Evolutionary conservation across 2,888 invertebrate species (phyloP), one percentile per base, ranked within the genome.

Genomic region (Salticus scenicus): DNA sequence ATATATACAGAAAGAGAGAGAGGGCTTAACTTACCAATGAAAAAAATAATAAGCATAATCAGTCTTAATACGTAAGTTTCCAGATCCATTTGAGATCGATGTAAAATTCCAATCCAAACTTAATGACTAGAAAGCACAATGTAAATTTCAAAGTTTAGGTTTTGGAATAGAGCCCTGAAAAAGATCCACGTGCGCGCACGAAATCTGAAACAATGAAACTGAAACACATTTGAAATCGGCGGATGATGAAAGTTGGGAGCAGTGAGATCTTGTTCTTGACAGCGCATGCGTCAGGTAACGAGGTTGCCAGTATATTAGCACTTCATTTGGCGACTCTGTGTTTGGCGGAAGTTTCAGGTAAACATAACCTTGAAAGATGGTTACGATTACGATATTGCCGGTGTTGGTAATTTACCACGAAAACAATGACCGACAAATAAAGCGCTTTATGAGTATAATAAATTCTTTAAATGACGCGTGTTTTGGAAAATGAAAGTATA

Each of bases 211-310:
- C n/a, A 67, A 67, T 67, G 67, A 67, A 67, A 67, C 67, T 67
- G 67, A 67, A 67, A 67, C 67, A 67, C 28, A 28, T 67, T 67
- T 20, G 37, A 67, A 67, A 67, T 28, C 67, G 67, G 67, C 67
- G 67, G 67, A 67, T 33, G 67, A n/a, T 30, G 8, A 7, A 33
- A 33, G 31, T 33, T 33, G 8, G 7, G 17, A 67, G 24, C 5
- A n/a, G 33, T n/a, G 1, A 17, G 37, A 12, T 8, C 31, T 31
- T 28, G 67, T 37, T 20, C 37, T 10, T 1, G 8, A 4, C 20
- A 1, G 33, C 67, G 67, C 67, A 67, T 67, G 67, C 67, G 67
- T 20, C 33, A 31, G 67, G 20, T 20, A 37, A 57, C 24, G 57
- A 24, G 67, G 67, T 67, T 67, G 67, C 67, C 67, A 67, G 0